phyloP scores from a whole-genome alignment of 2,113 vertebrate genomes.

The Aptenodytes forsteri region DNA sequence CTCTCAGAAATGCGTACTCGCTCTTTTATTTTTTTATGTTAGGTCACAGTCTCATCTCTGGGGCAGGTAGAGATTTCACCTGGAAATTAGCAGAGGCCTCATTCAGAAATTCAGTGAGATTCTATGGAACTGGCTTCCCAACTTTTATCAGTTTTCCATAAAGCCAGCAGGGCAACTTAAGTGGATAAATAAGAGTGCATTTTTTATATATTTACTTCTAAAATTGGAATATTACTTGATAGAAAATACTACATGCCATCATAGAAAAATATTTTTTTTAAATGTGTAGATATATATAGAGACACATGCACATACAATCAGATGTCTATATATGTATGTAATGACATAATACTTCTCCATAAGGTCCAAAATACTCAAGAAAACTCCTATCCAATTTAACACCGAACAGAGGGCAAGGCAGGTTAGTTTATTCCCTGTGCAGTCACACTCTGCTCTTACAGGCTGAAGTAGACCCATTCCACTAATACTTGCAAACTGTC shows the following conservation, averaged over 20 bases:
- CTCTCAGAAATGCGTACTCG: neutral
- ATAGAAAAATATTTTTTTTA: neutral
- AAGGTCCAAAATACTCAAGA: neutral
- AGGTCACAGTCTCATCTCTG: neutral
- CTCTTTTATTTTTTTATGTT: neutral
- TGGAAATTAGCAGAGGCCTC: neutral
- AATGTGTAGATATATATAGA: neutral
- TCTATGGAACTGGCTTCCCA: neutral
- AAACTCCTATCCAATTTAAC: neutral
- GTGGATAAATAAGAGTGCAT: neutral
- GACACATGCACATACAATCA: neutral
- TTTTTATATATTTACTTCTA: neutral
- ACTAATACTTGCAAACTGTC: neutral
- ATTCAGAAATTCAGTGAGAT: neutral
- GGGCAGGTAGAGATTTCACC: neutral
- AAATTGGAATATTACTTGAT: neutral
- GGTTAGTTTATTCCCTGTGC: neutral
- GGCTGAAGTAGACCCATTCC: neutral
- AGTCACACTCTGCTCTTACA: neutral
- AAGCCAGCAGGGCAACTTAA: neutral
- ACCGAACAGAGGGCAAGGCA: neutral
- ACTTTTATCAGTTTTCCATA: neutral
- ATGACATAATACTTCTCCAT: neutral
- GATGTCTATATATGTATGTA: neutral
- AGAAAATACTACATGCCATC: neutral